Percentiles rank a stretch among this genome's conserved stretches.
Evolutionary conservation across 2,113 vertebrate genomes (phyloP).

Genomic region (Buteo buteo): DNA sequence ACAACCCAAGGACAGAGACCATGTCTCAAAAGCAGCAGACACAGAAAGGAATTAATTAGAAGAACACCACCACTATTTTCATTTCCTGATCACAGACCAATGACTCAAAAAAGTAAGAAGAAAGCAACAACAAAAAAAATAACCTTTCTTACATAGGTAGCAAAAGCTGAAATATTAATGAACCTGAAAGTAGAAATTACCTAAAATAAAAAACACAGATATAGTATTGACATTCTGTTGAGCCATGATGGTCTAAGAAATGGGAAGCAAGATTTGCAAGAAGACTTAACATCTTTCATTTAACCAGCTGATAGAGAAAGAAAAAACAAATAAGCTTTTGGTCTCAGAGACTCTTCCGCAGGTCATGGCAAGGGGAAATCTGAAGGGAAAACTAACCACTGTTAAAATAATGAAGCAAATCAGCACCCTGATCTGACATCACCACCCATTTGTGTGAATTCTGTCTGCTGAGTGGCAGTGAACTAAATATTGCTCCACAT

Average conservation of each 20-base stretch:
- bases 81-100: not conserved
- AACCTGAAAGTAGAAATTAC: not conserved
- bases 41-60: slow-evolving; percentile 1
- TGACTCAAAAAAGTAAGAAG: not conserved
- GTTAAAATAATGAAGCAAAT: slow-evolving; percentile 13
- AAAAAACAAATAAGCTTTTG: not conserved
- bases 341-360: not conserved
- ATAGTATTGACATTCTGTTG: not conserved
- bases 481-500: not conserved
- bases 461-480: not conserved
- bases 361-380: not conserved
- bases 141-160: not conserved
- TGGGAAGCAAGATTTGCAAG: not conserved
- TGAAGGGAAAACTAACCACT: not conserved
- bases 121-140: not conserved
- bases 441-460: not conserved
- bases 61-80: not conserved
- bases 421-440: not conserved
- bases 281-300: not conserved
- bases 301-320: not conserved
- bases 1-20: not conserved
- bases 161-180: not conserved
- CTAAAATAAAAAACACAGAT: not conserved
- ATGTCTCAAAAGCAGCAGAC: not conserved
- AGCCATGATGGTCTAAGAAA: not conserved